Evolutionary conservation across 2,797 vertebrate species (phyloP).

Genomic region (Lithobates sylvaticus): DNA sequence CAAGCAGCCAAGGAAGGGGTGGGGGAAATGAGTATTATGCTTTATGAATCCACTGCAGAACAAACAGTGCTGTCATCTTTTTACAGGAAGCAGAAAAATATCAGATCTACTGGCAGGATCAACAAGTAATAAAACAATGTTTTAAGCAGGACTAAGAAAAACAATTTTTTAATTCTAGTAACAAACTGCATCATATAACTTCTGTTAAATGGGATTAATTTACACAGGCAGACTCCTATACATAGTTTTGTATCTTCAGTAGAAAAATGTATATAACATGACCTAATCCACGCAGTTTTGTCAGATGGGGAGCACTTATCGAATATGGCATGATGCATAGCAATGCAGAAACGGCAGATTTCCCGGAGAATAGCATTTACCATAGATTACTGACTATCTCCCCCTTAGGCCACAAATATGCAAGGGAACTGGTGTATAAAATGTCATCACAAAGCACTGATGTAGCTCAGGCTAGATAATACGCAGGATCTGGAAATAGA

Average conservation of each 20-base stretch:
- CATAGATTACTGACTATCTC: slow-evolving; percentile 48
- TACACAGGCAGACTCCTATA: slow-evolving; percentile 1
- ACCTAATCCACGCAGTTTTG: slow-evolving; percentile 40
- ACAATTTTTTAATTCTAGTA: neutral
- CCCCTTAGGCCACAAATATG: slow-evolving; percentile 47
- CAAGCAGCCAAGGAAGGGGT: too few species aligned
- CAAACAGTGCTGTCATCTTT: neutral
- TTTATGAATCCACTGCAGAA: neutral
- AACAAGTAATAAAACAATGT: neutral
- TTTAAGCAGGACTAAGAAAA: too few species aligned
- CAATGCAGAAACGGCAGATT: slow-evolving; percentile 45
- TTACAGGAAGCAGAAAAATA: neutral
- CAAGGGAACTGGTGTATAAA: slow-evolving; percentile 47
- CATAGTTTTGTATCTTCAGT: slow-evolving; percentile 13
- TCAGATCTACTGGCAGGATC: neutral
- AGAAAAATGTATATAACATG: slow-evolving; percentile 20
- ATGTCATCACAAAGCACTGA: slow-evolving; percentile 45
- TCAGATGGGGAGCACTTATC: slow-evolving; percentile 25
- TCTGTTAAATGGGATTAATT: neutral
- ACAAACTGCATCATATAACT: neutral
- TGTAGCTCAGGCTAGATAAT: slow-evolving; percentile 36
- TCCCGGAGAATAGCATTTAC: slow-evolving; percentile 38
- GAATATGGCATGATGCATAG: slow-evolving; percentile 52
- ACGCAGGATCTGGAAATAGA: slow-evolving; percentile 30
- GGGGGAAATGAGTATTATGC: neutral